A percentile compares a stretch with the other conserved stretches of the same genome.
Conservation (phyloP, 2,888 invertebrate genomes). For the Temnothorax ravouxi region DNA sequence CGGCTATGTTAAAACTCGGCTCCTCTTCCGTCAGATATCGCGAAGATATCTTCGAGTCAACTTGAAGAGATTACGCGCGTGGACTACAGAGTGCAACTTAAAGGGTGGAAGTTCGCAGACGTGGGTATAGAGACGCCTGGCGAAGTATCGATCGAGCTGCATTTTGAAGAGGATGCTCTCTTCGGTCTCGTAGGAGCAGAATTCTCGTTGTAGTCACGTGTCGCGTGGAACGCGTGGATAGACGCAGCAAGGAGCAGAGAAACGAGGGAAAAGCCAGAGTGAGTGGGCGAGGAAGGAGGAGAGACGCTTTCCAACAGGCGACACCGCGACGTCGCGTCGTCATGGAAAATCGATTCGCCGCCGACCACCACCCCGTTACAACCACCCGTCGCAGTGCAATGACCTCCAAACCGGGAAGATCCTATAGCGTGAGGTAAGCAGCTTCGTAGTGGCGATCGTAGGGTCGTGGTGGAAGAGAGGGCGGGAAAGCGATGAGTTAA, state of each 20-base stretch:
- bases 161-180: slow-evolving; percentile 74
- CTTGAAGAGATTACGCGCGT: neutral
- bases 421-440: slow-evolving; percentile 82
- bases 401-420: slow-evolving; percentile 84
- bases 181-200: slow-evolving; percentile 61
- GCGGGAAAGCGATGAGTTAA: slow-evolving; percentile 42
- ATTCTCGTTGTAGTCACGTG: slow-evolving; percentile 64
- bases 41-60: neutral
- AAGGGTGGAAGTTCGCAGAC: slow-evolving; percentile 16
- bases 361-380: slow-evolving; percentile 76
- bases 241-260: slow-evolving; percentile 12
- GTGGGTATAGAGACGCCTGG: slow-evolving; percentile 43
- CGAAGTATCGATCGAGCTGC: slow-evolving; percentile 69
- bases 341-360: slow-evolving; percentile 78
- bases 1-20: neutral
- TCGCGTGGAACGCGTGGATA: slow-evolving; percentile 51
- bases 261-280: slow-evolving; percentile 18
- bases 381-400: slow-evolving; percentile 79
- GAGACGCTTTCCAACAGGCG: slow-evolving; percentile 51
- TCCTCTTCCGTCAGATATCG: neutral
- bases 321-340: slow-evolving; percentile 64
- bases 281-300: slow-evolving; percentile 27
- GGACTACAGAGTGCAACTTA: slow-evolving; percentile 1
- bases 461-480: slow-evolving; percentile 8
- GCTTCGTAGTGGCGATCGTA: slow-evolving; percentile 23